A percentile compares a stretch with the other conserved stretches of the same genome.
phyloP scores from a whole-genome alignment of 2,888 invertebrate genomes.

The Heteromurus nitidus region DNA sequence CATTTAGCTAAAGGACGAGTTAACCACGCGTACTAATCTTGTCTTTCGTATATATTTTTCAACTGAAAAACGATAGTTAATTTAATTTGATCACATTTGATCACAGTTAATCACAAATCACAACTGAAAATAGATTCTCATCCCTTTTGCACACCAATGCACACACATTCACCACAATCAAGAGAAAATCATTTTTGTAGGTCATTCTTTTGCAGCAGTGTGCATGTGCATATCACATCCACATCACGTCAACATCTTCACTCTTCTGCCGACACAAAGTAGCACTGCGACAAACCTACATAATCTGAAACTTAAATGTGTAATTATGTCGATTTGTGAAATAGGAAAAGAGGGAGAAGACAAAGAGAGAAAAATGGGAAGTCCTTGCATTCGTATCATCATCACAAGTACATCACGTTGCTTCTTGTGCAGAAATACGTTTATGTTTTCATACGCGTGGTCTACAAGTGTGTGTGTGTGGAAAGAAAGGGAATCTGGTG shows the following conservation, averaged over 20 bases:
- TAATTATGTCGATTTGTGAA: slow-evolving; percentile 19
- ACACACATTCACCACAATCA: not conserved
- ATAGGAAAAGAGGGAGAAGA: slow-evolving; percentile 8
- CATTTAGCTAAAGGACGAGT: not conserved
- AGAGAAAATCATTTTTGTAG: not conserved
- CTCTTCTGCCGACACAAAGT: not conserved
- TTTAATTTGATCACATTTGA: too few relatives aligned
- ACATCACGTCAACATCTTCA: not conserved
- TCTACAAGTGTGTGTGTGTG: too few relatives aligned
- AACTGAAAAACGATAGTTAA: too few relatives aligned
- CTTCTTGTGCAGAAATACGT: too few relatives aligned
- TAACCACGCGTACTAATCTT: too few relatives aligned
- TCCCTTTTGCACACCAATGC: not conserved
- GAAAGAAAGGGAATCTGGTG: slow-evolving; percentile 4
- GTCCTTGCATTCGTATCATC: not conserved
- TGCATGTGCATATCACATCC: too few relatives aligned
- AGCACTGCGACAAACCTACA: not conserved
- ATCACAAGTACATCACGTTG: too few relatives aligned
- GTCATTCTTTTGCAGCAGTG: too few relatives aligned
- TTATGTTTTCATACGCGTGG: too few relatives aligned
- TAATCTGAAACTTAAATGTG: slow-evolving; percentile 1
- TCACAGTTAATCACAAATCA: not conserved
- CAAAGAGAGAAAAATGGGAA: slow-evolving; percentile 2
- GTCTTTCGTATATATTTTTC: too few relatives aligned
- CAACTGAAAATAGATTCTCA: not conserved